Evolutionary conservation across 2,113 vertebrate genomes (phyloP).

Genomic region (Bagarius yarrelli): DNA sequence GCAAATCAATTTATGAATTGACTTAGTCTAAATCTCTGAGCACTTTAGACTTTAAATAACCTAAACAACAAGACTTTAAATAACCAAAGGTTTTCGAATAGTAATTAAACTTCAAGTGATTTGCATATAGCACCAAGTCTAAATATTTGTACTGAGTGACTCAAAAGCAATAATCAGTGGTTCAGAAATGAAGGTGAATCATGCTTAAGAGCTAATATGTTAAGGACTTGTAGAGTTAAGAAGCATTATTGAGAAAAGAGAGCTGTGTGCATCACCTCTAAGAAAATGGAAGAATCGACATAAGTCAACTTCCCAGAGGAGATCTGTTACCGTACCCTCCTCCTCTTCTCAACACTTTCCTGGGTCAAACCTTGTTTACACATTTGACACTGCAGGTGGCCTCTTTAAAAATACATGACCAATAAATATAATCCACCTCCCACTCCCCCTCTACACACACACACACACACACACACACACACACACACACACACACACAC

Average conservation of each 20-base stretch:
- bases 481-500: constrained; percentile 28
- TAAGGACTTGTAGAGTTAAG: neutral
- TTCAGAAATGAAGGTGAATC: constrained; percentile 35
- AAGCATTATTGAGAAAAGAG: constrained; percentile 15
- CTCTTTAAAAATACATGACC: constrained; percentile 61
- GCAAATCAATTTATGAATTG: no score
- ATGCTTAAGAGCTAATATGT: constrained; percentile 46
- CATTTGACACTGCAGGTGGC: constrained; percentile 49
- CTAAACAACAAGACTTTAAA: no score
- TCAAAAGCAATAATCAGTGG: constrained; percentile 37
- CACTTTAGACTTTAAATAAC: no score
- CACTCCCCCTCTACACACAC: constrained; percentile 14
- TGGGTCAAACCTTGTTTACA: constrained; percentile 56
- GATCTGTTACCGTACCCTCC: constrained; percentile 16
- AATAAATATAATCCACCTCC: constrained; percentile 49
- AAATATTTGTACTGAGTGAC: no score
- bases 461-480: constrained; percentile 18
- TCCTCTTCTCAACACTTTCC: constrained; percentile 28
- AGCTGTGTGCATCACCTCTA: constrained; percentile 31
- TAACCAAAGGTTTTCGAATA: no score
- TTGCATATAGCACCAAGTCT: no score
- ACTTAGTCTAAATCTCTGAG: no score
- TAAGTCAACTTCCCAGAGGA: constrained; percentile 28
- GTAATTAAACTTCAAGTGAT: no score
- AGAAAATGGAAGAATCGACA: constrained; percentile 41